Evolutionary conservation across 2,797 vertebrate species (phyloP).

Genomic region (Tokudaia muenninki): DNA sequence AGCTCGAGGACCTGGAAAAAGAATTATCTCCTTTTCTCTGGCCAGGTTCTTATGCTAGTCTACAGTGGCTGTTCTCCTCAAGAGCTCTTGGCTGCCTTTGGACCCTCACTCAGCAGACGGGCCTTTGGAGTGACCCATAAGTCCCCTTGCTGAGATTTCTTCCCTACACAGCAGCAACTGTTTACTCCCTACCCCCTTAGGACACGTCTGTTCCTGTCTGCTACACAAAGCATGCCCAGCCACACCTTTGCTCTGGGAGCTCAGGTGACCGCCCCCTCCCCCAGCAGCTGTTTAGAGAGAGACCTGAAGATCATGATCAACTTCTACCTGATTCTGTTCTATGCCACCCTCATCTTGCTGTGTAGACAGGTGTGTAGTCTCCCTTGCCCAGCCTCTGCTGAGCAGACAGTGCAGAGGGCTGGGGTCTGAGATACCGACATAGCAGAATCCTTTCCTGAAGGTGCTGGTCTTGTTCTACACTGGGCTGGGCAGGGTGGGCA

Average conservation of each 20-base stretch:
- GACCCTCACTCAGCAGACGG: background rate
- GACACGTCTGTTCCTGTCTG: background rate
- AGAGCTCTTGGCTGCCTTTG: background rate
- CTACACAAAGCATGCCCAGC: background rate
- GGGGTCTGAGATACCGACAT: background rate
- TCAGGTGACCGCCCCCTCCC: background rate
- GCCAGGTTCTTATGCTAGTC: background rate
- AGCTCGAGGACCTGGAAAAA: background rate
- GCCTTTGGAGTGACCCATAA: background rate
- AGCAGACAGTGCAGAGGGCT: background rate
- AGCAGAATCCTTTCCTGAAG: background rate
- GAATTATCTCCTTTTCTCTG: background rate
- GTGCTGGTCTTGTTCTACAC: background rate
- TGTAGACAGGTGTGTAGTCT: constrained; percentile 92
- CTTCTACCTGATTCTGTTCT: constrained; percentile 96
- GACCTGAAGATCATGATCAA: constrained; percentile 91
- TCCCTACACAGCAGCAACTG: background rate
- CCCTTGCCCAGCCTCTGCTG: background rate
- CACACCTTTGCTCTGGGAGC: background rate
- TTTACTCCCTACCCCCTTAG: background rate
- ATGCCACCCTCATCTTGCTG: constrained; percentile 94
- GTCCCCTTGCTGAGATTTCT: background rate
- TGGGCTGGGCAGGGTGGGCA: background rate
- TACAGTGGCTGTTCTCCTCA: accelerated
- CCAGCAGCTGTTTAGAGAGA: constrained; percentile 86